These are phyloP conservation scores for Corythucha ciliata DNA, from an alignment of 2,888 invertebrate species.

Conservation along the genomic window DNA sequence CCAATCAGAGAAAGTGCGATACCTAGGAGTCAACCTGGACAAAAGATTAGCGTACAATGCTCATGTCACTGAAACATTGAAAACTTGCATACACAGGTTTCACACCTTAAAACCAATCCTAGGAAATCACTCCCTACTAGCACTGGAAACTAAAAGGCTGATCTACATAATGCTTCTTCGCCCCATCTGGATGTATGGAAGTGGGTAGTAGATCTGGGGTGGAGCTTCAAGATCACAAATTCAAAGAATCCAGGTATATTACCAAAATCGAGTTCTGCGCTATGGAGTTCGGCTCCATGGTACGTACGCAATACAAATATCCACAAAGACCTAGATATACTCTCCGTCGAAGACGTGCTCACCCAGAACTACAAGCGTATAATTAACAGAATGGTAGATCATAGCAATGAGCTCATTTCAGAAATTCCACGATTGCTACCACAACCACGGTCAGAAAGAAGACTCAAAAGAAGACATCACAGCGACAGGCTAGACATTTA, in stretches of 20 bases:
- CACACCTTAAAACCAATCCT: neutral
- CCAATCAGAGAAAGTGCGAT: neutral
- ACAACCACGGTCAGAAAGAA: neutral
- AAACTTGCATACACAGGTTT: neutral
- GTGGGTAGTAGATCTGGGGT: neutral
- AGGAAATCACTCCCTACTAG: neutral
- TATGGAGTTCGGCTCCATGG: no score
- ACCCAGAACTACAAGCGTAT: neutral
- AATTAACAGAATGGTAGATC: neutral
- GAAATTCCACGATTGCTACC: neutral
- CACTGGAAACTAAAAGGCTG: neutral
- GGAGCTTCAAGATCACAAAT: neutral
- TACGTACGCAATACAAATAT: constrained; percentile 1
- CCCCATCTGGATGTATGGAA: constrained; percentile 11
- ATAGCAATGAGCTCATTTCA: neutral
- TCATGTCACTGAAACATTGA: neutral
- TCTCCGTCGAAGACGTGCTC: constrained; percentile 1
- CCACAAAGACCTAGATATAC: constrained; percentile 9
- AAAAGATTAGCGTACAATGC: constrained; percentile 4
- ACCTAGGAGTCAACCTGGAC: constrained; percentile 10
- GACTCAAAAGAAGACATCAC: constrained; percentile 7
- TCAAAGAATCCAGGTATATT: neutral
- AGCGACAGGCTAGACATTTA: neutral
- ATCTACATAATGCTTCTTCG: constrained; percentile 6
- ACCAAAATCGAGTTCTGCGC: neutral